These are phyloP conservation scores for Euzetes globulus DNA, from an alignment of 2,888 invertebrate species.

Conservation along the genomic window DNA sequence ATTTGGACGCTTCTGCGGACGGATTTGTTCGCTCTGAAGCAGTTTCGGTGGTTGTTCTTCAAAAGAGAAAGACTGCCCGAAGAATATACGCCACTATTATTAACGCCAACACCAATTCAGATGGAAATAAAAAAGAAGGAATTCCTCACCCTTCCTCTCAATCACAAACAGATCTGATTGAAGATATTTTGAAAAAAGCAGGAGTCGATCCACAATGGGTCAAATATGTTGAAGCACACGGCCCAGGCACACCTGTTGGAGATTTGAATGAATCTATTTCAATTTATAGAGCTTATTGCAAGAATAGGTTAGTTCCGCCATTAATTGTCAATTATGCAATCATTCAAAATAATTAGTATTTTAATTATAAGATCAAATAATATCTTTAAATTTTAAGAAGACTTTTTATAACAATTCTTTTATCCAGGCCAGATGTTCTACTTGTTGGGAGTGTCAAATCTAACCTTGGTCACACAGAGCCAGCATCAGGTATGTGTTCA, in stretches of 20 bases:
- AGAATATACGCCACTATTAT: constrained; percentile 49
- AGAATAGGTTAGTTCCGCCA: constrained; percentile 48
- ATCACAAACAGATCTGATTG: constrained; percentile 58
- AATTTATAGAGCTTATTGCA: constrained; percentile 64
- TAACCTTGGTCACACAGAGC: constrained; percentile 97
- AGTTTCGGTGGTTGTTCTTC: constrained; percentile 69
- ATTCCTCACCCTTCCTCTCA: constrained; percentile 54
- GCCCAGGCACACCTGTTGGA: constrained; percentile 93
- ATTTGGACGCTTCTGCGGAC: constrained; percentile 77
- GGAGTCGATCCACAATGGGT: constrained; percentile 73
- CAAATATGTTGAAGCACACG: constrained; percentile 90
- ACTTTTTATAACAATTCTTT: too few relatives aligned
- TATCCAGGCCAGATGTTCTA: neutral
- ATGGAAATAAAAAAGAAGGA: constrained; percentile 50
- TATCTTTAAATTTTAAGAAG: too few relatives aligned
- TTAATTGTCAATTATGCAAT: neutral
- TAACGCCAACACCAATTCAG: constrained; percentile 53
- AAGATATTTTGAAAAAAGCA: constrained; percentile 74
- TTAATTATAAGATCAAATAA: too few relatives aligned
- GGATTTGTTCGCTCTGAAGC: constrained; percentile 90
- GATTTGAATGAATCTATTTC: constrained; percentile 72
- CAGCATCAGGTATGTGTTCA: constrained; percentile 46
- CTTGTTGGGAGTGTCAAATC: constrained; percentile 88
- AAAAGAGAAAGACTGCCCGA: constrained; percentile 56
- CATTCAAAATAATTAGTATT: neutral